Evolutionary conservation across 2,888 invertebrate genomes (phyloP).

Genomic region (Cyclophora albipunctata): DNA sequence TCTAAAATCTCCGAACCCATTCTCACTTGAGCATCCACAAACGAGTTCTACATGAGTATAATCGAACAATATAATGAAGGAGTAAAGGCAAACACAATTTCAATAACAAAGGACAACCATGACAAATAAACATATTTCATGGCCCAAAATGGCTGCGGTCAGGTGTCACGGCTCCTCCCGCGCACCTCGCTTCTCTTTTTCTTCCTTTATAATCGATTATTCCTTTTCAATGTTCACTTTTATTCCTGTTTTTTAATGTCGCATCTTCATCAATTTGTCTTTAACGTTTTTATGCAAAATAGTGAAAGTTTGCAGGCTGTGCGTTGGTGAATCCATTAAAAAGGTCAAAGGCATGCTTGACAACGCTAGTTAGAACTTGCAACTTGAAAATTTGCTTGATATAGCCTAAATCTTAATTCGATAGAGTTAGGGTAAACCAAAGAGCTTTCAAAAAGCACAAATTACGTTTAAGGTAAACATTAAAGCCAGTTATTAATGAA

Average conservation of each 20-base stretch:
- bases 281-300: neutral
- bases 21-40: constrained; percentile 64
- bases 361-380: too few relatives aligned
- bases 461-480: too few relatives aligned
- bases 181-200: constrained; percentile 46
- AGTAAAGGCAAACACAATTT: constrained; percentile 75
- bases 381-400: too few relatives aligned
- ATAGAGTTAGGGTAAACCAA: too few relatives aligned
- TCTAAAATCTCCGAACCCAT: constrained; percentile 68
- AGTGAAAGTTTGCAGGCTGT: too few relatives aligned
- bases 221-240: constrained; percentile 57
- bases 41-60: constrained; percentile 67
- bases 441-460: too few relatives aligned
- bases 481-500: neutral
- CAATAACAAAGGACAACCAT: constrained; percentile 72
- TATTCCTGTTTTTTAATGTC: constrained; percentile 39
- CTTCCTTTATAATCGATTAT: constrained; percentile 65
- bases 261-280: constrained; percentile 7
- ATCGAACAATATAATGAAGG: constrained; percentile 75
- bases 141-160: constrained; percentile 74
- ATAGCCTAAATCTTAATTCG: too few relatives aligned
- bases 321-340: too few relatives aligned
- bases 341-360: too few relatives aligned
- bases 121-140: constrained; percentile 76
- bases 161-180: constrained; percentile 62